Percentiles rank a stretch among this genome's conserved stretches.
Evolutionary conservation across 64 coral and sea anemone genomes (phyloP).

Genomic region (Pachyseris speciosa): DNA sequence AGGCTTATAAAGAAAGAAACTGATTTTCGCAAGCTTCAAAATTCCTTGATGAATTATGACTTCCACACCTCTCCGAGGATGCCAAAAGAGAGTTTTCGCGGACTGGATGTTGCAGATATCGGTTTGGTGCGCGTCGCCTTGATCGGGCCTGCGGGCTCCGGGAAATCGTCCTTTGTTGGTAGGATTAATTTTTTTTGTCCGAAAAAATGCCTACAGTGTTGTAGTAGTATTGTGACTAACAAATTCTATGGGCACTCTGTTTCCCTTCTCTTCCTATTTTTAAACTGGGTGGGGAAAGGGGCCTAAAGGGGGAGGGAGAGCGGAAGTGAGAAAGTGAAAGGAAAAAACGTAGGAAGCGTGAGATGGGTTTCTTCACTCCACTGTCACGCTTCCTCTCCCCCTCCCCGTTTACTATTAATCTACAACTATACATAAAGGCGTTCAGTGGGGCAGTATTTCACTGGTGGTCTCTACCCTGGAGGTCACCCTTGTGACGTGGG

Average conservation of each 20-base stretch:
- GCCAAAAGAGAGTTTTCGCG: not conserved
- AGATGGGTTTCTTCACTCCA: no score
- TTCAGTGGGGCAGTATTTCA: no score
- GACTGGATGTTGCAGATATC: conserved; percentile 71
- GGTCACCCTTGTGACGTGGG: no score
- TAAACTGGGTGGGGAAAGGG: not conserved
- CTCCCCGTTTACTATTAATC: not conserved
- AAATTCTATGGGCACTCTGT: no score
- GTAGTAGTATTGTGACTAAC: not conserved
- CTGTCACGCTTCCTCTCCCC: no score
- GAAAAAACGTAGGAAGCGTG: no score
- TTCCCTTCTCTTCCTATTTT: no score
- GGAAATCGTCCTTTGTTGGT: conserved; percentile 92
- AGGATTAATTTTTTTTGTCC: not conserved
- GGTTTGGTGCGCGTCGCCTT: conserved; percentile 68
- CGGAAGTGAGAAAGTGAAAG: not conserved
- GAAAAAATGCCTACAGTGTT: no score
- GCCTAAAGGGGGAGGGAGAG: no score
- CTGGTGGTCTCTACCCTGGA: no score
- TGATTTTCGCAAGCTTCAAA: not conserved
- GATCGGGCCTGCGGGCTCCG: conserved; percentile 77
- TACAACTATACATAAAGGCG: not conserved
- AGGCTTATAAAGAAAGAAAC: not conserved
- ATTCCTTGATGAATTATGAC: conserved; percentile 59
- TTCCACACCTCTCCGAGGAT: not conserved